Conservation (phyloP, 64 coral and sea anemone genomes). For the Dendronephthya gigantea region DNA sequence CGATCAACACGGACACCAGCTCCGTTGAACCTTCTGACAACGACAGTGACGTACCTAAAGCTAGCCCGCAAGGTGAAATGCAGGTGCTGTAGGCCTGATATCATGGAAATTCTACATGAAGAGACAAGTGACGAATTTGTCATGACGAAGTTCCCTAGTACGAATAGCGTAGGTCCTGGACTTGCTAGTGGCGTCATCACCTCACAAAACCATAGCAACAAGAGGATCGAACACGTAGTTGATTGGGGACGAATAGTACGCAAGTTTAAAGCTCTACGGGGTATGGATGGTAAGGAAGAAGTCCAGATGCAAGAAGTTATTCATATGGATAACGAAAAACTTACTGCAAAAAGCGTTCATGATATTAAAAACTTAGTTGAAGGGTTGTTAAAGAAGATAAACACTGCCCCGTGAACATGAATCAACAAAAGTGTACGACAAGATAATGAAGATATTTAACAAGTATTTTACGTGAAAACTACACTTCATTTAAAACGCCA, state of each 20-base stretch:
- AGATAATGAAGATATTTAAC: no score
- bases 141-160: not conserved
- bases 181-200: not conserved
- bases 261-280: not conserved
- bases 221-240: not conserved
- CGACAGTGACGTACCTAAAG: constrained; percentile 41
- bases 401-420: not conserved
- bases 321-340: not conserved
- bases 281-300: not conserved
- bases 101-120: constrained; percentile 70
- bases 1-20: constrained; percentile 50
- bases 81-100: constrained; percentile 69
- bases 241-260: not conserved
- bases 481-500: no score
- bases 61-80: constrained; percentile 53
- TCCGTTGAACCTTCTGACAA: constrained; percentile 76
- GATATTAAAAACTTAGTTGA: not conserved
- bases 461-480: no score
- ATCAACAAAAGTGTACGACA: not conserved
- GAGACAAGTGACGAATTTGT: not conserved
- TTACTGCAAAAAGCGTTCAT: not conserved
- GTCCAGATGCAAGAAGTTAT: not conserved
- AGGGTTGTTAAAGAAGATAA: constrained; percentile 4
- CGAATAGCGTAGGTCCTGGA: not conserved
- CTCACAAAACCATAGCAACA: not conserved